A percentile compares a stretch with the other conserved stretches of the same genome.
These are phyloP conservation scores for Stenotaenia linearis DNA, from an alignment of 2,888 invertebrate genomes.

Conservation along the genomic window DNA sequence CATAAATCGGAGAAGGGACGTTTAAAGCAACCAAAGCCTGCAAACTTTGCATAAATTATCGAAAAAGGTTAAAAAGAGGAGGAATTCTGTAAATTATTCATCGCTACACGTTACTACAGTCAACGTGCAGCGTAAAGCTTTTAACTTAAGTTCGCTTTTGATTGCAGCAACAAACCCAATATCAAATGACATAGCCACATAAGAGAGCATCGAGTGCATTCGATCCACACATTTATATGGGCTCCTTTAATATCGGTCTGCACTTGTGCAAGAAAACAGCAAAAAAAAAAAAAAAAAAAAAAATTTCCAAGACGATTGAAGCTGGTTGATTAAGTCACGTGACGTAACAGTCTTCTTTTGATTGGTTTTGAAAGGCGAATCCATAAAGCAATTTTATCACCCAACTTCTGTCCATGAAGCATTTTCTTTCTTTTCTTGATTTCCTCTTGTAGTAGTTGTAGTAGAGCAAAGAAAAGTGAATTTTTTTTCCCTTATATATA, in stretches of 20 bases:
- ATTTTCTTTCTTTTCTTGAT: conserved; percentile 10
- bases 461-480: neutral
- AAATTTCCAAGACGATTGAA: neutral
- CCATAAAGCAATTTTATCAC: conserved; percentile 14
- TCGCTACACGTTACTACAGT: neutral
- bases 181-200: neutral
- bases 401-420: conserved; percentile 12
- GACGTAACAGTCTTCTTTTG: neutral
- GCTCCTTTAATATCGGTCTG: neutral
- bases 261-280: neutral
- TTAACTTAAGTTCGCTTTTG: neutral
- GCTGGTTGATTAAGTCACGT: neutral
- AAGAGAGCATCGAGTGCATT: neutral
- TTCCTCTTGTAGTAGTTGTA: neutral
- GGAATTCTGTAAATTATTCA: neutral
- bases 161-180: neutral
- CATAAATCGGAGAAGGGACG: neutral
- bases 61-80: neutral
- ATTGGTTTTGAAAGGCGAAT: neutral
- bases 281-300: neutral
- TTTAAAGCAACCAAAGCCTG: neutral
- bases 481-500: neutral
- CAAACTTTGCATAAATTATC: neutral
- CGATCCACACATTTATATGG: neutral
- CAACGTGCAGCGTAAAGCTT: neutral